Evolutionary conservation across 2,888 invertebrate genomes (phyloP).

Genomic region (Leptinotarsa peninsularis): DNA sequence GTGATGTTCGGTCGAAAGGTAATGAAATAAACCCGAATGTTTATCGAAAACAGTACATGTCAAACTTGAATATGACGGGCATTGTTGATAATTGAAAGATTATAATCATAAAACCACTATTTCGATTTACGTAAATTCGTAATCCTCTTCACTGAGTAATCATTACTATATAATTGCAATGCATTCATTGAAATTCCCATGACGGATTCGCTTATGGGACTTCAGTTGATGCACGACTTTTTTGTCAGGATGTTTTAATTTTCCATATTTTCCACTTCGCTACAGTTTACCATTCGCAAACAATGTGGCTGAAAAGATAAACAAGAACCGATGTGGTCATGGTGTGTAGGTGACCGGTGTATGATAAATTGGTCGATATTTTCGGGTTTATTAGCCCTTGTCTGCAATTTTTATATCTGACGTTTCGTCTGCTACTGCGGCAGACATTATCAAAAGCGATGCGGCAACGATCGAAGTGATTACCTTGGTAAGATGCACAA

Average conservation of each 20-base stretch:
- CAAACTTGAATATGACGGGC: background rate
- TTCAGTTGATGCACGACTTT: background rate
- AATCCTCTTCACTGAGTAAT: slow-evolving; percentile 2
- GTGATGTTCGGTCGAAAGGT: background rate
- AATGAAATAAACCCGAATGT: slow-evolving; percentile 1
- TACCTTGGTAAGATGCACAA: no score
- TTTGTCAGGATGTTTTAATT: background rate
- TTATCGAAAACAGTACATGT: background rate
- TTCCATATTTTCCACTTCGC: no score
- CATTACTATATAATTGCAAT: background rate
- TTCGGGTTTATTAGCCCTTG: no score
- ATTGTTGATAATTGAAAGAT: slow-evolving; percentile 15
- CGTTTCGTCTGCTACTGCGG: no score
- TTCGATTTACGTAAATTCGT: background rate
- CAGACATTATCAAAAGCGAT: no score
- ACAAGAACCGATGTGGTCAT: no score
- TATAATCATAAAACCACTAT: background rate
- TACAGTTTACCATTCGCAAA: no score
- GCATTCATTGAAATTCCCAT: background rate
- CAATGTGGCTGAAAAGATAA: no score
- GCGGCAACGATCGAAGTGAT: no score
- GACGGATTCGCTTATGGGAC: background rate
- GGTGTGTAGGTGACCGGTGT: no score
- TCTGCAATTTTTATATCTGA: no score
- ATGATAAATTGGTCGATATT: no score